These are phyloP conservation scores for Drosophila mayri DNA, from an alignment of 1,140 invertebrate genomes.

Conservation along the genomic window DNA sequence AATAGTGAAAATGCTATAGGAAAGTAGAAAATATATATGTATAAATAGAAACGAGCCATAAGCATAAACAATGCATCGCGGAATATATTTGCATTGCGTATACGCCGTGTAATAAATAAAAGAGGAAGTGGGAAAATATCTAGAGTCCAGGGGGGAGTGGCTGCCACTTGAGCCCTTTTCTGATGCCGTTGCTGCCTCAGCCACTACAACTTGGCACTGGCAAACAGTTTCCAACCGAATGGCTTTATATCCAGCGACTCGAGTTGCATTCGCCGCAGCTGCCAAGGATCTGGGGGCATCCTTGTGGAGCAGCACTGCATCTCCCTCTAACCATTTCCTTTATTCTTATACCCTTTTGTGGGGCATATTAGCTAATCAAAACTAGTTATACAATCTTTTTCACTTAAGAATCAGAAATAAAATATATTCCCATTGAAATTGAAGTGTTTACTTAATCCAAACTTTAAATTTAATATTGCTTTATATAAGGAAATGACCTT, in stretches of 20 bases:
- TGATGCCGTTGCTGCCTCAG: conserved; percentile 12
- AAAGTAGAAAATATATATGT: background rate
- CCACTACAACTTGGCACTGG: conserved; percentile 59
- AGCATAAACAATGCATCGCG: conserved; percentile 59
- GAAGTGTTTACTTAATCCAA: background rate
- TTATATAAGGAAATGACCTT: background rate
- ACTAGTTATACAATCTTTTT: background rate
- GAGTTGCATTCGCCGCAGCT: conserved; percentile 71
- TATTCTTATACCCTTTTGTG: background rate
- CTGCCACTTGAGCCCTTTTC: conserved; percentile 53
- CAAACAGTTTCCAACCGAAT: conserved; percentile 79
- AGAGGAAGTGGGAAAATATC: conserved; percentile 30
- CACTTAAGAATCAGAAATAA: background rate
- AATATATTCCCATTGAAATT: background rate
- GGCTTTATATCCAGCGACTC: conserved; percentile 72
- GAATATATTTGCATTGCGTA: conserved; percentile 69
- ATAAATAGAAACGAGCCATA: conserved; percentile 44
- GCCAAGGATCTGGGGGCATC: conserved; percentile 61
- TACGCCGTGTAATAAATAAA: conserved; percentile 78
- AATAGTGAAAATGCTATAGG: background rate
- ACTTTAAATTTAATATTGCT: too few species aligned
- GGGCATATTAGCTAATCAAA: background rate
- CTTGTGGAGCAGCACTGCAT: conserved; percentile 15
- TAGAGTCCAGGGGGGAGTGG: conserved; percentile 18
- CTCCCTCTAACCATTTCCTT: background rate